phyloP scores from a whole-genome alignment of 2,888 invertebrate species.

The Stictocephala bisonia region DNA sequence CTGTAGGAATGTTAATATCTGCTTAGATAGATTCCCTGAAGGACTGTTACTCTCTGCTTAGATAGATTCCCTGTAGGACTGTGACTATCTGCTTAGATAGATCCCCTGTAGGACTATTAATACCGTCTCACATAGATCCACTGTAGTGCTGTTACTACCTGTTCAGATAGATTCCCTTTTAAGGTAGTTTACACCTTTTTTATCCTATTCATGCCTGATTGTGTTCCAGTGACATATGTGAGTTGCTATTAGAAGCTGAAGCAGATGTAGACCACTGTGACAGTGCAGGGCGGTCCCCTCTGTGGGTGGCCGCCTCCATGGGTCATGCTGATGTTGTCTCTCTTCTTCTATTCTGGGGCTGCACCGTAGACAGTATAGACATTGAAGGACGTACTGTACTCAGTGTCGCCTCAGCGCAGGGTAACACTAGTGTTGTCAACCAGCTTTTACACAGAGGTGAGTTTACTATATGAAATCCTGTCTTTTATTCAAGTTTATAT shows the following conservation, averaged over 20 bases:
- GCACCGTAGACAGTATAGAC: conserved; percentile 95
- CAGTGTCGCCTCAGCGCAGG: conserved; percentile 87
- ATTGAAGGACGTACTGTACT: conserved; percentile 92
- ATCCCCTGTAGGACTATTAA: too few species aligned
- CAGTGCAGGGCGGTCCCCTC: conserved; percentile 82
- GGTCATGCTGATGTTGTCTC: conserved; percentile 90
- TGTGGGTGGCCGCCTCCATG: conserved; percentile 94
- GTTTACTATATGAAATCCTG: background rate
- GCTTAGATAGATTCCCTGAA: too few species aligned
- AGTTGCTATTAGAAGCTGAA: conserved; percentile 89
- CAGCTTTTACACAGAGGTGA: conserved; percentile 86
- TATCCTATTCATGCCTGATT: too few species aligned
- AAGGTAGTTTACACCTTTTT: too few species aligned
- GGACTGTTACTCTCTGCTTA: too few species aligned
- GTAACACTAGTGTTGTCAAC: conserved; percentile 84
- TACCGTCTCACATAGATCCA: too few species aligned
- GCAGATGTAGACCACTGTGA: conserved; percentile 93
- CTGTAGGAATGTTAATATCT: too few species aligned
- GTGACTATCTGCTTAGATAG: too few species aligned
- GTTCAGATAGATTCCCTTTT: too few species aligned
- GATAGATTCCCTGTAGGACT: too few species aligned
- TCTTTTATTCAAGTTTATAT: too few species aligned
- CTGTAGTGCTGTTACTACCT: too few species aligned
- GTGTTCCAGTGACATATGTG: conserved; percentile 82
- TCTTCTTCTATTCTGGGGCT: conserved; percentile 93